These are phyloP conservation scores for Aselliscus stoliczkanus DNA, from an alignment of 2,797 vertebrate species.

Conservation along the genomic window DNA sequence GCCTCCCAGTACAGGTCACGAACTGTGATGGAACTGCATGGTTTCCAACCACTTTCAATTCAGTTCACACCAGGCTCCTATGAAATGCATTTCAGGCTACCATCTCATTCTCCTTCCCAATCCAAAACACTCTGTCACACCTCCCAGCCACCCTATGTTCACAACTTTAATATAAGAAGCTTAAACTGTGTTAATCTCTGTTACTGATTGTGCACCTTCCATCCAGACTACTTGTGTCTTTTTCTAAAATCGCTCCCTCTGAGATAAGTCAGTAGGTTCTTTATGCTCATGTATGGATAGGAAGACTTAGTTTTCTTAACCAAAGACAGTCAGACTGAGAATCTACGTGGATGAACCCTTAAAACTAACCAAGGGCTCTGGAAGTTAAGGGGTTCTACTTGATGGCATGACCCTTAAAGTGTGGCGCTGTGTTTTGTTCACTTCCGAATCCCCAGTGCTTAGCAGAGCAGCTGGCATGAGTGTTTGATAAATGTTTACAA, in stretches of 20 bases:
- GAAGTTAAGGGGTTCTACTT: not conserved
- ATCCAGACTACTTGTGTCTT: not conserved
- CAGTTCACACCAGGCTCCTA: not conserved
- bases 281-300: not conserved
- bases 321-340: not conserved
- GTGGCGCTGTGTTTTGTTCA: not conserved
- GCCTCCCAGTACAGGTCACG: not conserved
- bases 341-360: not conserved
- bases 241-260: not conserved
- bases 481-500: not conserved
- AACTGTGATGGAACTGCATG: not conserved
- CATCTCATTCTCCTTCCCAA: not conserved
- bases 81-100: not conserved
- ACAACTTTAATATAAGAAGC: not conserved
- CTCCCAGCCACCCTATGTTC: not conserved
- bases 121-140: not conserved
- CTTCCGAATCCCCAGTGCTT: not conserved
- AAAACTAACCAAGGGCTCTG: not conserved
- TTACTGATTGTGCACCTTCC: not conserved
- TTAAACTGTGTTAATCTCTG: not conserved
- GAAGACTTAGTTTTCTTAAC: not conserved
- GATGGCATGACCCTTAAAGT: not conserved
- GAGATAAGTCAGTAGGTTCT: not conserved
- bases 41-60: not conserved
- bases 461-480: not conserved